phyloP scores from a whole-genome alignment of 2,113 vertebrate genomes.

The Lathamus discolor region DNA sequence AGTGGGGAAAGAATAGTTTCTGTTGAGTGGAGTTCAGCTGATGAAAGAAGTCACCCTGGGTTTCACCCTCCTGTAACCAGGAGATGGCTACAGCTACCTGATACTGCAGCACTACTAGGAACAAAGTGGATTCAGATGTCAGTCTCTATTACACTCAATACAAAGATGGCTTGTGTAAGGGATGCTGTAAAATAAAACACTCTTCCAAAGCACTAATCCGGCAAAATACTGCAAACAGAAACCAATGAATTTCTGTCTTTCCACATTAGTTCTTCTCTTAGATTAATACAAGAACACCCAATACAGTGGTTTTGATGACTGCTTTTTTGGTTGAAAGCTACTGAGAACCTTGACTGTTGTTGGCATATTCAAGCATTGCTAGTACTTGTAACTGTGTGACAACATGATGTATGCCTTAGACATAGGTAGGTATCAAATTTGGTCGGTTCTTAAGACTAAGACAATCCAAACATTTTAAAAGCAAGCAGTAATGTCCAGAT shows the following conservation, averaged over 20 bases:
- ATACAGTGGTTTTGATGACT: background rate
- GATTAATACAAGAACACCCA: background rate
- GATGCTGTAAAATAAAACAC: slow-evolving; percentile 2
- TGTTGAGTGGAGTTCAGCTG: background rate
- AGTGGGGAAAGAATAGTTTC: background rate
- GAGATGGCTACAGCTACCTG: slow-evolving; percentile 63
- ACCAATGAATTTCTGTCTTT: background rate
- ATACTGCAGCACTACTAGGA: slow-evolving; percentile 46
- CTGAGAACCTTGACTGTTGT: background rate
- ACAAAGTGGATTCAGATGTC: slow-evolving; percentile 67
- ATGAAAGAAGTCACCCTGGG: slow-evolving; percentile 17
- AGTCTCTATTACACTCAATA: slow-evolving; percentile 31
- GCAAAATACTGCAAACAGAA: background rate
- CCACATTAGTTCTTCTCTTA: background rate
- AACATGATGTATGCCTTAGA: background rate
- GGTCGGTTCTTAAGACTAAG: background rate
- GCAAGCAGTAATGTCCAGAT: background rate
- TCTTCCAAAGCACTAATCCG: background rate
- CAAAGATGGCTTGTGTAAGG: slow-evolving; percentile 13
- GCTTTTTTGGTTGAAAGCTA: background rate
- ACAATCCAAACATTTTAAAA: background rate
- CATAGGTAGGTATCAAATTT: background rate
- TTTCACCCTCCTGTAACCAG: slow-evolving; percentile 50
- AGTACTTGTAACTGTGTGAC: background rate
- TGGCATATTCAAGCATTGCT: background rate